Conservation (phyloP, 2,888 invertebrate genomes). For the Eupsilia transversa region DNA sequence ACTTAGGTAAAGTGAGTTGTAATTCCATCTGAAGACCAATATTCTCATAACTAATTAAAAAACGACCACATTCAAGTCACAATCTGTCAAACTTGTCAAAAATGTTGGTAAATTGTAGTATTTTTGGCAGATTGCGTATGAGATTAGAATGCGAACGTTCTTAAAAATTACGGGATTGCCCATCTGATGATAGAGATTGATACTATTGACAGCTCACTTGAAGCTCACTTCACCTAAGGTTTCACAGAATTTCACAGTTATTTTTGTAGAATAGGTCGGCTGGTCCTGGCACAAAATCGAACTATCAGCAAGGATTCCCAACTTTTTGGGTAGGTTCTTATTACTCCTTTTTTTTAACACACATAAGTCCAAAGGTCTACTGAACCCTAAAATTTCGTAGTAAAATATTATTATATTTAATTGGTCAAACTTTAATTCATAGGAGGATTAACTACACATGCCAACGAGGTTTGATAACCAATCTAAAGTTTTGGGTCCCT, state of each 20-base stretch:
- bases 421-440: neutral
- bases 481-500: conserved; percentile 14
- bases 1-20: too few species aligned
- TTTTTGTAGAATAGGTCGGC: neutral
- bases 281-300: neutral
- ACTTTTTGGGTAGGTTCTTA: neutral
- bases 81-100: too few species aligned
- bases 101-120: too few species aligned
- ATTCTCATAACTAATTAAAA: too few species aligned
- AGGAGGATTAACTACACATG: conserved; percentile 8
- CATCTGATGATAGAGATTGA: too few species aligned
- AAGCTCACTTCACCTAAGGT: neutral
- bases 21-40: too few species aligned
- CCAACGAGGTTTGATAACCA: neutral
- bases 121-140: too few species aligned
- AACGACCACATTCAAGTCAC: too few species aligned
- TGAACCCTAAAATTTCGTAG: neutral
- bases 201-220: neutral
- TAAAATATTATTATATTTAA: neutral
- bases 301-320: neutral
- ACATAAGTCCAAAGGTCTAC: neutral
- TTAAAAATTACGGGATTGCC: too few species aligned
- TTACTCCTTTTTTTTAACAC: neutral
- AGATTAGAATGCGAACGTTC: too few species aligned
- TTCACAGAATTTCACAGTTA: neutral